These are phyloP conservation scores for Ficedula albicollis DNA, from an alignment of 2,797 vertebrate species.

Conservation along the genomic window DNA sequence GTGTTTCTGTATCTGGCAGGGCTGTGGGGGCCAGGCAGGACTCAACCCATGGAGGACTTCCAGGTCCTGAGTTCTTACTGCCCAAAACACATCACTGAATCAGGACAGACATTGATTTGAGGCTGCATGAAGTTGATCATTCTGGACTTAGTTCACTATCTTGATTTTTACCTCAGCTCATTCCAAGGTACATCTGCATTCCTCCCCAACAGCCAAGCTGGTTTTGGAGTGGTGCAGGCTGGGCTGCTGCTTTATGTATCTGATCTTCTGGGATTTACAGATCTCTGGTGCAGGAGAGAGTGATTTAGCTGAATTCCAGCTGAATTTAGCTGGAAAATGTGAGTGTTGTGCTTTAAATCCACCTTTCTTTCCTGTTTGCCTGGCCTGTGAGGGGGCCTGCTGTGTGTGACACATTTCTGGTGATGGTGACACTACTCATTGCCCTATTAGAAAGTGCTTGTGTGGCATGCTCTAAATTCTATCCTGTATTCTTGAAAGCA, in stretches of 20 bases:
- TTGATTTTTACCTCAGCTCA: neutral
- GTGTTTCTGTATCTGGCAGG: rapidly evolving
- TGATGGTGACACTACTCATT: neutral
- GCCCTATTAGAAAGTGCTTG: neutral
- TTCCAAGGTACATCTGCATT: neutral
- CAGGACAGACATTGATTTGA: neutral
- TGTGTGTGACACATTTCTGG: neutral
- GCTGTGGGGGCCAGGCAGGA: neutral
- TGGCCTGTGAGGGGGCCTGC: neutral
- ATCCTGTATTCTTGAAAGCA: neutral
- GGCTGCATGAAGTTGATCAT: neutral
- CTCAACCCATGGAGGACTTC: neutral
- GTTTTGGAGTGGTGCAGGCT: neutral
- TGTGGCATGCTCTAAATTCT: neutral
- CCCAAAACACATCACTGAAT: neutral
- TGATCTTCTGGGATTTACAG: neutral
- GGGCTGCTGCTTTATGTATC: neutral
- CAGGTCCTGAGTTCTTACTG: neutral
- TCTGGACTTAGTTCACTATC: neutral
- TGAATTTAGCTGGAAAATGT: neutral
- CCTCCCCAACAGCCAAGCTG: rapidly evolving
- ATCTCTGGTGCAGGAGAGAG: too few relatives aligned
- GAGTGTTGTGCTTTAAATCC: neutral
- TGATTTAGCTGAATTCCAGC: neutral
- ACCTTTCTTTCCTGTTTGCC: neutral